Evolutionary conservation across 2,113 vertebrate genomes (phyloP).

Genomic region (Bolborhynchus lineola): DNA sequence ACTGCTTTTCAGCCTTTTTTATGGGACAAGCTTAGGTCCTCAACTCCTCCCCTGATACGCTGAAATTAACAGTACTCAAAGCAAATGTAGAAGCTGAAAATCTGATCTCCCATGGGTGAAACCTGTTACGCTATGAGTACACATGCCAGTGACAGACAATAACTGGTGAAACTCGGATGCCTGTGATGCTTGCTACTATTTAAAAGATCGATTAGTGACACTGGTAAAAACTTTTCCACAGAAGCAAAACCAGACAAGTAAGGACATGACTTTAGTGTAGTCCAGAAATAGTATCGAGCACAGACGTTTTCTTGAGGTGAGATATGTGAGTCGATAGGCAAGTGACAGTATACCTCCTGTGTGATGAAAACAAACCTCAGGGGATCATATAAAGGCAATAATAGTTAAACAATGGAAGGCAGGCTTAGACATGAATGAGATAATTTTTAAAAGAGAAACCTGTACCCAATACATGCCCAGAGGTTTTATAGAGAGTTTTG

Average conservation of each 20-base stretch:
- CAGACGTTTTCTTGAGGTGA: background rate
- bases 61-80: background rate
- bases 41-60: fast-evolving
- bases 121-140: background rate
- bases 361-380: background rate
- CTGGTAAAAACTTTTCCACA: background rate
- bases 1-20: background rate
- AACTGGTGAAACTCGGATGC: background rate
- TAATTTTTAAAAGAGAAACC: background rate
- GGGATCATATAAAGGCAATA: background rate
- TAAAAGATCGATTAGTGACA: background rate
- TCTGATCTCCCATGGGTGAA: background rate
- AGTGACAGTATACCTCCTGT: background rate
- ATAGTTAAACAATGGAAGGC: background rate
- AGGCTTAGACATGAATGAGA: background rate
- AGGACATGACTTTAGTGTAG: background rate
- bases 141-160: background rate
- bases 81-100: background rate
- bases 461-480: background rate
- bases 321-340: background rate
- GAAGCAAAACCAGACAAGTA: background rate
- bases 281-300: background rate
- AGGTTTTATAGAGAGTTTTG: background rate
- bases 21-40: background rate
- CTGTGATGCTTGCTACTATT: background rate